A percentile compares a stretch with the other conserved stretches of the same genome.
Conservation (phyloP, 1,140 invertebrate genomes). For the Drosophila punjabiensis region DNA sequence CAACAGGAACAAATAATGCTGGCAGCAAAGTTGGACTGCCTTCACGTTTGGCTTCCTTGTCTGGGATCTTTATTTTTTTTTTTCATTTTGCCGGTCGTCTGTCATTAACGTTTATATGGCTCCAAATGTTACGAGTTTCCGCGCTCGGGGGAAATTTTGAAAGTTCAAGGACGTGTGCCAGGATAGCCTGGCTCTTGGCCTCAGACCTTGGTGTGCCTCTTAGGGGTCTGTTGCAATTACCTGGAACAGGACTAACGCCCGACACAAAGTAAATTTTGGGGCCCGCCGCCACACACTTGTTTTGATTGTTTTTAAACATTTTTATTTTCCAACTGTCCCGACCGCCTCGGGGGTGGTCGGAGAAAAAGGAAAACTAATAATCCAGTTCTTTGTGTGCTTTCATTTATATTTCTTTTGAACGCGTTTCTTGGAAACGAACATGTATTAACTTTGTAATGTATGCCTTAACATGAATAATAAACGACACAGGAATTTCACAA, state of each 20-base stretch:
- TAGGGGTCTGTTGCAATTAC: conserved; percentile 15
- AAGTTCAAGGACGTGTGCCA: conserved; percentile 49
- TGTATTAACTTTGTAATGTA: conserved; percentile 18
- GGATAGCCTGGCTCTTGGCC: not conserved
- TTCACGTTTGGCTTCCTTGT: conserved; percentile 16
- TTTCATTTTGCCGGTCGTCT: not conserved
- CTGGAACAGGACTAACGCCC: conserved; percentile 8
- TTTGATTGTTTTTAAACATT: conserved; percentile 16
- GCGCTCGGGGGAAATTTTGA: conserved; percentile 19
- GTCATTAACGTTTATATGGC: conserved; percentile 22
- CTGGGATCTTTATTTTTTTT: conserved; percentile 25
- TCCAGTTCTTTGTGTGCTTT: conserved; percentile 28
- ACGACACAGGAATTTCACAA: not conserved
- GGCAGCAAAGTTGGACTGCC: conserved; percentile 6
- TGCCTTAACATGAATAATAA: conserved; percentile 12
- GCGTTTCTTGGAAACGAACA: conserved; percentile 17
- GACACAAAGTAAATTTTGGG: conserved; percentile 13
- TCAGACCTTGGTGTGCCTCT: conserved; percentile 3
- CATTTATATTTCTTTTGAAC: conserved; percentile 29
- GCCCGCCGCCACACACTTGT: conserved; percentile 2
- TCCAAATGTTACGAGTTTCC: conserved; percentile 30
- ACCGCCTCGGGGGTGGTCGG: not conserved
- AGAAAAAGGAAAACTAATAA: conserved; percentile 27
- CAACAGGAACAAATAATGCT: conserved; percentile 12
- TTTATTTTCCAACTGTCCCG: conserved; percentile 4